These are phyloP conservation scores for Premnoplex brunnescens DNA, from an alignment of 2,797 vertebrate species.

Conservation along the genomic window DNA sequence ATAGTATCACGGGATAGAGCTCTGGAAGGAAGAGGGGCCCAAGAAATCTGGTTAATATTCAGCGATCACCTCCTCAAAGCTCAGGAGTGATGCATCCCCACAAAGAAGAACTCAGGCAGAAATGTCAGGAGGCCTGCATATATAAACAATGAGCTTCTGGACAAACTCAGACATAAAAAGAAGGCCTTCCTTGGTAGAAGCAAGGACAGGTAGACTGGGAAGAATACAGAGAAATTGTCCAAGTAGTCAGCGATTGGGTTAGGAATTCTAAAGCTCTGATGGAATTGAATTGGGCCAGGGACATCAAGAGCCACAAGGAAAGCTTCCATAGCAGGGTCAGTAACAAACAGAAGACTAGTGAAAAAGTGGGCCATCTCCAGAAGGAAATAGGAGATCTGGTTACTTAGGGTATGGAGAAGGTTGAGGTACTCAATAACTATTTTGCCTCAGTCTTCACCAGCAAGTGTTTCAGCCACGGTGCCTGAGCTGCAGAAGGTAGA, in stretches of 20 bases:
- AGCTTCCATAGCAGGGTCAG: neutral
- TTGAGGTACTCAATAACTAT: neutral
- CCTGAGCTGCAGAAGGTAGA: neutral
- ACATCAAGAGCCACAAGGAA: neutral
- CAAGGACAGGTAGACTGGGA: neutral
- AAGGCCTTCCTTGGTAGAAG: neutral
- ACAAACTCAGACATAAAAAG: neutral
- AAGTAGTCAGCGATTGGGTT: neutral
- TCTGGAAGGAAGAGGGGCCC: neutral
- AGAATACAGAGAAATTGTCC: neutral
- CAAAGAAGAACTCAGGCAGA: neutral
- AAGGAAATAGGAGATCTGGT: neutral
- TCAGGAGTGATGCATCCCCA: neutral
- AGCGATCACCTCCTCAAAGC: neutral
- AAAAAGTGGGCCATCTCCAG: neutral
- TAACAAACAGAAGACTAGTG: neutral
- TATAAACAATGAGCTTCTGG: neutral
- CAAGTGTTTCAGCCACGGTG: neutral
- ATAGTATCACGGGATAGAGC: neutral
- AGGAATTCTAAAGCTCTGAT: neutral
- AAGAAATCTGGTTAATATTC: neutral
- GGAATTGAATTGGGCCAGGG: neutral
- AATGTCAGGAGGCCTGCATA: neutral
- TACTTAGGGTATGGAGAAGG: too few relatives aligned
- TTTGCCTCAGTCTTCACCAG: accelerated